Conservation (phyloP, 2,113 vertebrate species). For the Festucalex cinctus region DNA sequence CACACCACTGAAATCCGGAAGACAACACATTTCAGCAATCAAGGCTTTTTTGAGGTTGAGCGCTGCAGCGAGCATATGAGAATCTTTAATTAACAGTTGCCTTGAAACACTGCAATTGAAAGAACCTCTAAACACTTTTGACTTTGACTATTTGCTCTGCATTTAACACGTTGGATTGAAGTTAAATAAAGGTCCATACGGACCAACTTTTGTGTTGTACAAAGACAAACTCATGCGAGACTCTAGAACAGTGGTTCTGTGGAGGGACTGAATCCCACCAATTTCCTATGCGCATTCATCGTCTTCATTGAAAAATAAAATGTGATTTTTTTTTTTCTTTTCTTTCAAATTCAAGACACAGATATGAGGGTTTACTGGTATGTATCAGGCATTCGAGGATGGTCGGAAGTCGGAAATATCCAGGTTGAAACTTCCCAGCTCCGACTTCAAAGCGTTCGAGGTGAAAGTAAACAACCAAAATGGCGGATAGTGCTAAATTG, state of each 20-base stretch:
- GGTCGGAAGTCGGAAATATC: too few relatives aligned
- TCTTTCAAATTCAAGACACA: too few relatives aligned
- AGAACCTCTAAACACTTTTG: neutral
- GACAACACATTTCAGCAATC: neutral
- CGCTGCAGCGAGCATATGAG: neutral
- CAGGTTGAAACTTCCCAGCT: too few relatives aligned
- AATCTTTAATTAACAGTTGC: neutral
- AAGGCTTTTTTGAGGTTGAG: neutral
- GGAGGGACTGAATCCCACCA: too few relatives aligned
- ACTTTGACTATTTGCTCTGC: neutral
- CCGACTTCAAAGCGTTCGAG: too few relatives aligned
- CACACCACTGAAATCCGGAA: neutral
- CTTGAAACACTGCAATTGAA: neutral
- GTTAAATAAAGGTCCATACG: neutral
- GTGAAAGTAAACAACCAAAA: too few relatives aligned
- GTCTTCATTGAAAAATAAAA: too few relatives aligned
- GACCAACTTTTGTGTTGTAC: neutral
- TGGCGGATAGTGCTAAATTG: too few relatives aligned
- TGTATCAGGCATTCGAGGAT: too few relatives aligned
- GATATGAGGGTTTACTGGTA: too few relatives aligned
- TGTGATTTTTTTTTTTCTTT: too few relatives aligned
- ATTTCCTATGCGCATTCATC: too few relatives aligned
- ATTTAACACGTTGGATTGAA: neutral
- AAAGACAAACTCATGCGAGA: neutral
- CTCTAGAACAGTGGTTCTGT: neutral